Evolutionary conservation across 2,888 invertebrate species (phyloP), one percentile per base, ranked within the genome.

Genomic region (Protonemura montana): DNA sequence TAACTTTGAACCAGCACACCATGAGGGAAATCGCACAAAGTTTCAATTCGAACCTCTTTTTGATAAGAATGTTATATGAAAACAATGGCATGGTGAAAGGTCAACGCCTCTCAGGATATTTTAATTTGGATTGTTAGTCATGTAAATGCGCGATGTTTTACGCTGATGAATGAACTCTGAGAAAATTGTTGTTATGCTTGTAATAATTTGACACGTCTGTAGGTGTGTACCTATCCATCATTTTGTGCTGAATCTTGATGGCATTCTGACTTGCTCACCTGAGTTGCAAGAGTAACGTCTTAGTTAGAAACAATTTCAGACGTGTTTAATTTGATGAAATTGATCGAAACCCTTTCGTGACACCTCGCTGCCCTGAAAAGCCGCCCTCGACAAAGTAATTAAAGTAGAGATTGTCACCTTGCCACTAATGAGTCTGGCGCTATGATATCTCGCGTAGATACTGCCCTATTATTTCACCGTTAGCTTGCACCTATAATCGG

Each of bases 381-480:
- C 59, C 59, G 59, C 59, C 59, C 59, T 59, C 59, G 59, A 3
- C 21, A 10, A 1, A 1, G 21, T 59, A 59, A 59, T 59, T 59
- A 59, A n/a, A 59, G 59, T 59, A 59, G 59, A 59, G 16, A 59
- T 59, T 59, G 59, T 59, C 59, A 59, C 59, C 35, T 59, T 13
- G 59, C 59, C 16, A 1, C 21, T 59, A 59, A 59, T 59, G 59
- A 59, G 59, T 10, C 13, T 13, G 59, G 59, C 59, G 59, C 59
- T 59, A 7, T 16, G 1, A 59, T 10, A 59, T 59, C 59, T 2
- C 59, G 59, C 21, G 2, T 2, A 59, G 59, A 59, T 59, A 59
- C 21, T 59, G 59, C 16, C 41, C 21, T 59, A 59, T 59, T 59
- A 59, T 21, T 59, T 59, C 81, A 81, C 81, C 81, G 81, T 81